Conservation (phyloP, 2,888 invertebrate genomes). For the Drosophila nigricruria region DNA sequence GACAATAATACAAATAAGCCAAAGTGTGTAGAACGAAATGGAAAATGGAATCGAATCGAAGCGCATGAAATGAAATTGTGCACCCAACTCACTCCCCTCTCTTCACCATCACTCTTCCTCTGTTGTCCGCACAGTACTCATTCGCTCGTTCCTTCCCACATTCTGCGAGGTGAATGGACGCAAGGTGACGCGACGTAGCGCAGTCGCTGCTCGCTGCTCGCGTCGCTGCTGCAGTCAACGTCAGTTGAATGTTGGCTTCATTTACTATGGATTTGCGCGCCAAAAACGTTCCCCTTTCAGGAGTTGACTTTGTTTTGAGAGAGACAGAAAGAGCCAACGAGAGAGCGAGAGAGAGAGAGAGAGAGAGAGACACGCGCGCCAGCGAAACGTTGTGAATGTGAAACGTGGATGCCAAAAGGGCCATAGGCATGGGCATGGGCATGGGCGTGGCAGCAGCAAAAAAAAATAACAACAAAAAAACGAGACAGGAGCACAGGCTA, state of each 20-base stretch:
- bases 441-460: slow-evolving; percentile 63
- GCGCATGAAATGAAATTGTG: slow-evolving; percentile 63
- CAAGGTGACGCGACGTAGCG: slow-evolving; percentile 63
- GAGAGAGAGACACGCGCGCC: slow-evolving; percentile 20
- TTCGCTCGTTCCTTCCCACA: slow-evolving; percentile 39
- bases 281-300: slow-evolving; percentile 71
- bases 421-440: slow-evolving; percentile 23
- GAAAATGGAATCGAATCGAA: slow-evolving; percentile 77
- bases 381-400: slow-evolving; percentile 51
- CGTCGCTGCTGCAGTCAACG: slow-evolving; percentile 49
- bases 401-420: slow-evolving; percentile 55
- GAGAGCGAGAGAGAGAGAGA: slow-evolving; percentile 32
- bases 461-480: not conserved
- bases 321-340: slow-evolving; percentile 26
- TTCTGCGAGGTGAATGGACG: slow-evolving; percentile 78
- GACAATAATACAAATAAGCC: slow-evolving; percentile 55
- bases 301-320: slow-evolving; percentile 67
- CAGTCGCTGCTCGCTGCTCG: slow-evolving; percentile 21
- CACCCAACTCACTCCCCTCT: not conserved
- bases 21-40: slow-evolving; percentile 69
- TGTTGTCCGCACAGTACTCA: slow-evolving; percentile 21
- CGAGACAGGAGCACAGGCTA: slow-evolving; percentile 75
- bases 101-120: not conserved
- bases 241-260: slow-evolving; percentile 50
- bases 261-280: slow-evolving; percentile 66